Conservation (phyloP, 2,113 vertebrate genomes). For the Asarcornis scutulata region DNA sequence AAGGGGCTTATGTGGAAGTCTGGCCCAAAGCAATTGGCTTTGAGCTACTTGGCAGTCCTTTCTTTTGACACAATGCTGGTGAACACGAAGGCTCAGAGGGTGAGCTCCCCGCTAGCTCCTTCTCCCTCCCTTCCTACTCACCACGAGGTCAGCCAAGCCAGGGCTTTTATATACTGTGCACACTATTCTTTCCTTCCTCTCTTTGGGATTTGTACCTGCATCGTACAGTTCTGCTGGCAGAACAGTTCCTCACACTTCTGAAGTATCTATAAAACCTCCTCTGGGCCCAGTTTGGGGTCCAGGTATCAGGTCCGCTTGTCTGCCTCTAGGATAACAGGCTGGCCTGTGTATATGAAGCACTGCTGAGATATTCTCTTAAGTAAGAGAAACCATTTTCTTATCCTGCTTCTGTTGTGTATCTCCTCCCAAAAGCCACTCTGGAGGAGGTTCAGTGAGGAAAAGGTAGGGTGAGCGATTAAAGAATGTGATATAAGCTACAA, state of each 20-base stretch:
- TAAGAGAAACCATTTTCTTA: conserved; percentile 36
- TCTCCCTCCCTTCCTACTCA: conserved; percentile 2
- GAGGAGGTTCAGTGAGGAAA: conserved; percentile 55
- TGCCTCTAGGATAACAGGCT: conserved; percentile 17
- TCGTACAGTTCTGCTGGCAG: conserved; percentile 32
- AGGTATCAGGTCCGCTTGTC: not conserved
- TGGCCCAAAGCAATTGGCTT: not conserved
- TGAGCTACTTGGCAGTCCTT: conserved; percentile 19
- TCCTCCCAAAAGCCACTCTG: conserved; percentile 52
- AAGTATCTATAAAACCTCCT: conserved; percentile 31
- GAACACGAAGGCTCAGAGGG: not conserved
- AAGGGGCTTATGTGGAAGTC: not conserved
- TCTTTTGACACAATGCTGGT: not conserved
- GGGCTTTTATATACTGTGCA: not conserved
- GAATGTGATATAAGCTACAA: conserved; percentile 46
- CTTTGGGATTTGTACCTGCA: conserved; percentile 27
- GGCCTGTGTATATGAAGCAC: not conserved
- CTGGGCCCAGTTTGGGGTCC: not conserved
- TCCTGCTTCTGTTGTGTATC: conserved; percentile 43
- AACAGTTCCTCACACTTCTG: conserved; percentile 12
- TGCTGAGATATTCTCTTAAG: conserved; percentile 28
- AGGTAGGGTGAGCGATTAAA: conserved; percentile 59
- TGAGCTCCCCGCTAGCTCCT: not conserved
- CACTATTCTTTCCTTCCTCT: not conserved
- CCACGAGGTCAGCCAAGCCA: not conserved